Evolutionary conservation across 2,797 vertebrate species (phyloP), one percentile per base, ranked within the genome.

Genomic region (Enteromius mattozi): DNA sequence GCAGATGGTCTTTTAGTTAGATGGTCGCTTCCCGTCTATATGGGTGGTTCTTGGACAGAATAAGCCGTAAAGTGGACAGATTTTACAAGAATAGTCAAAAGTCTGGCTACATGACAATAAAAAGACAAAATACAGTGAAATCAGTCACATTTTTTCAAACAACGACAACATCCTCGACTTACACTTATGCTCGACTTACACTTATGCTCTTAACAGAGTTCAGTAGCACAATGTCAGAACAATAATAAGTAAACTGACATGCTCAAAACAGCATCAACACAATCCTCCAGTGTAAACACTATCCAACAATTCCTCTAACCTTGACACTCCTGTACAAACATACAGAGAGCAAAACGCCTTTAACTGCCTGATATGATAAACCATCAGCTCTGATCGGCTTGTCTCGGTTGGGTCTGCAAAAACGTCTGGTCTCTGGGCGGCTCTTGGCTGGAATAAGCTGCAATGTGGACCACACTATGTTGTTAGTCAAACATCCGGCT

Each of bases 241-340:
- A 92, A 94, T 92, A 86, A 91, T 16, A 71, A 88, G 88, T 78
- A 81, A 93, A 94, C 92, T 76, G 93, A 93, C 88, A 86, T 89
- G 86, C 89, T 89, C 88, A 82, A 82, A 71, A 63, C 71, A 82
- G 69, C 59, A 70, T 82, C 74, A 82, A 87, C 85, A 81, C 77
- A 80, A 77, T 40, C 77, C 85, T 10, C 80, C 59, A 85, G 77
- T 80, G 85, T 86, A 83, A 87, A 83, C 81, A 77, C 45, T 33
- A 47, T 24, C 56, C 69, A 45, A 80, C 72, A 85, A 75, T 70
- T 86, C 65, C 21, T 69, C 75, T 61, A 61, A 77, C 75, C 75
- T 77, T 77, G 54, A 61, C 54, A 61, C 35, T 77, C n/a, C 75
- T 61, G 40, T 77, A 77, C 74, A 77, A 77, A 77, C 49, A 77